Conservation (phyloP, 2,797 vertebrate species). For the Oophaga sylvatica region DNA sequence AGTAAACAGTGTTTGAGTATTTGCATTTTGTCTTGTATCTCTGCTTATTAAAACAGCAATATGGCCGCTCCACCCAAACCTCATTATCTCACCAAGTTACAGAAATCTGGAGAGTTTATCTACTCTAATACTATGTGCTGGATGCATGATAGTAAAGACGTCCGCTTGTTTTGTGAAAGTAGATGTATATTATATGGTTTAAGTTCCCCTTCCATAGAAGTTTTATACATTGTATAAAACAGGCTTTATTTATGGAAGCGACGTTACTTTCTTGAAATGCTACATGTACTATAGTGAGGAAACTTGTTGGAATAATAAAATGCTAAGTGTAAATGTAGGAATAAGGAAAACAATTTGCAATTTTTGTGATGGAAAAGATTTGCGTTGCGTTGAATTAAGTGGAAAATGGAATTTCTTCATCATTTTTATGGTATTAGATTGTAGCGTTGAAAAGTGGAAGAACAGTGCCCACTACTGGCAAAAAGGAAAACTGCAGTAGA, state of each 20-base stretch:
- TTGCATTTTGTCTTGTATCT: too few relatives aligned
- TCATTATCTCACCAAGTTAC: too few relatives aligned
- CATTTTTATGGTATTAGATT: not conserved
- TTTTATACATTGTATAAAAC: too few relatives aligned
- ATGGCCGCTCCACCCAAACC: too few relatives aligned
- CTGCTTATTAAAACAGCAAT: too few relatives aligned
- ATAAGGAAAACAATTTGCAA: not conserved
- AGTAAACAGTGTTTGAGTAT: too few relatives aligned
- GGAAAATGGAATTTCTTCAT: not conserved
- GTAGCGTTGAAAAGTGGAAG: conserved; percentile 71
- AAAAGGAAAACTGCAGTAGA: conserved; percentile 72
- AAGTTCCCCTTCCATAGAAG: not conserved
- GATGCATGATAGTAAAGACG: not conserved
- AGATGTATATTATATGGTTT: not conserved
- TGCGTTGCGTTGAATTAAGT: conserved; percentile 1
- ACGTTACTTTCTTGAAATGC: not conserved
- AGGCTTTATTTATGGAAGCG: not conserved
- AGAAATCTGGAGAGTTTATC: not conserved
- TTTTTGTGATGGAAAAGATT: not conserved
- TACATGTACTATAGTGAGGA: not conserved
- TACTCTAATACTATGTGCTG: not conserved
- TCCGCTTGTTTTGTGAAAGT: not conserved
- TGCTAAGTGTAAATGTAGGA: not conserved
- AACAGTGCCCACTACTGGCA: conserved; percentile 83
- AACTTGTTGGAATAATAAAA: not conserved